These are phyloP conservation scores for Poecile montanus DNA, from an alignment of 2,797 vertebrate species.

Conservation along the genomic window DNA sequence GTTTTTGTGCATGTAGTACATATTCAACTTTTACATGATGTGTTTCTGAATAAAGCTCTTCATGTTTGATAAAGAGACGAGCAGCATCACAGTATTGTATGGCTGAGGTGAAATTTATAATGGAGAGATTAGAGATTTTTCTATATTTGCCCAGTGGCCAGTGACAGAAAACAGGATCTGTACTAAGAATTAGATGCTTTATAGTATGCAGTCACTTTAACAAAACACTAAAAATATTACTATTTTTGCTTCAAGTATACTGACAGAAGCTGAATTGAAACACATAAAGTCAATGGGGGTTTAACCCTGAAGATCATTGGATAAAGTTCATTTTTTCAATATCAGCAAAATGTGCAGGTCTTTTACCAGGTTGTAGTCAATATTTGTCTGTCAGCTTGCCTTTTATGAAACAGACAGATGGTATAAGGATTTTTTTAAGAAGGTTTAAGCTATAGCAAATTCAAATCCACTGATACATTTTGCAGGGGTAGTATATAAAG, in stretches of 20 bases:
- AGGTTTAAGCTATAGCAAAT: background rate
- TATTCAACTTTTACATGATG: background rate
- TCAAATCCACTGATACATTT: background rate
- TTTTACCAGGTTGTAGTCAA: background rate
- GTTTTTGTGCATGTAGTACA: background rate
- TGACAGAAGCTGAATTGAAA: background rate
- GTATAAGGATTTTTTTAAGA: background rate
- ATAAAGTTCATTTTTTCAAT: background rate
- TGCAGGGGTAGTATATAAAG: background rate
- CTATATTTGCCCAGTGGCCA: background rate
- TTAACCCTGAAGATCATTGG: background rate
- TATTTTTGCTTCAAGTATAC: background rate
- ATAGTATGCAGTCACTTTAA: background rate
- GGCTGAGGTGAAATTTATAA: background rate
- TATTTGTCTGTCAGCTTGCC: background rate
- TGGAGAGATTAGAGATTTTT: background rate
- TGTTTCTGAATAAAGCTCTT: background rate
- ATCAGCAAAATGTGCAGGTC: background rate
- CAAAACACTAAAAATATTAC: background rate
- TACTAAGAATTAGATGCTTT: background rate
- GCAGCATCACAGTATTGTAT: background rate
- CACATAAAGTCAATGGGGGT: background rate
- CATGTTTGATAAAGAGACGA: background rate
- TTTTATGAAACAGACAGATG: background rate
- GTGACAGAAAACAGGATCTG: background rate